A percentile compares a stretch with the other conserved stretches of the same genome.
Evolutionary conservation across 2,113 vertebrate genomes (phyloP).

Genomic region (Dasyurus viverrinus): DNA sequence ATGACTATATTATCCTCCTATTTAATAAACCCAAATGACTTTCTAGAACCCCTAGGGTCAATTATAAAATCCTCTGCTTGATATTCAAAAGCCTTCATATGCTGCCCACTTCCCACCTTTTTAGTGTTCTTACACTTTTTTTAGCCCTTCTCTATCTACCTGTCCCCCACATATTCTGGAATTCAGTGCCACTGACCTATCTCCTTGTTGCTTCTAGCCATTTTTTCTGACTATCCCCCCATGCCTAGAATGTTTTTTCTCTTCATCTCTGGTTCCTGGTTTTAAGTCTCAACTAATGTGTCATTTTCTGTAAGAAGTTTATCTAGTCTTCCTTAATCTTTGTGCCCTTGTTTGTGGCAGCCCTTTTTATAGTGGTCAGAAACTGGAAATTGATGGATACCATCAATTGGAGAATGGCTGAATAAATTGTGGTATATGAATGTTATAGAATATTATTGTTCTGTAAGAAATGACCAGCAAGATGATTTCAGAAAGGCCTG

Average conservation of each 20-base stretch:
- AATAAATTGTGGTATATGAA: too few relatives aligned
- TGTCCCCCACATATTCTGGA: neutral
- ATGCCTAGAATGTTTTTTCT: neutral
- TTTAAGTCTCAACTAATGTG: neutral
- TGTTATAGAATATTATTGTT: too few relatives aligned
- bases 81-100: neutral
- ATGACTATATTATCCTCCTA: neutral
- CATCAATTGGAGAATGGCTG: too few relatives aligned
- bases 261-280: neutral
- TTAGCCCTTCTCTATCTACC: neutral
- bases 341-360: neutral
- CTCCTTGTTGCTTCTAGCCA: neutral
- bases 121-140: neutral
- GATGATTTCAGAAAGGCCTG: too few relatives aligned
- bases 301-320: neutral
- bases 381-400: too few relatives aligned
- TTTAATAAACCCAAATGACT: neutral
- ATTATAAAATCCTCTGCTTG: neutral
- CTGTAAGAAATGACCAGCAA: too few relatives aligned
- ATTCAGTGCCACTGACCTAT: neutral
- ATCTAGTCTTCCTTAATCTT: neutral
- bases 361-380: too few relatives aligned
- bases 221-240: neutral
- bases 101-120: neutral
- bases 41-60: neutral